These are phyloP conservation scores for Chlamydotis undulata DNA, from an alignment of 2,113 vertebrate species.

Conservation along the genomic window DNA sequence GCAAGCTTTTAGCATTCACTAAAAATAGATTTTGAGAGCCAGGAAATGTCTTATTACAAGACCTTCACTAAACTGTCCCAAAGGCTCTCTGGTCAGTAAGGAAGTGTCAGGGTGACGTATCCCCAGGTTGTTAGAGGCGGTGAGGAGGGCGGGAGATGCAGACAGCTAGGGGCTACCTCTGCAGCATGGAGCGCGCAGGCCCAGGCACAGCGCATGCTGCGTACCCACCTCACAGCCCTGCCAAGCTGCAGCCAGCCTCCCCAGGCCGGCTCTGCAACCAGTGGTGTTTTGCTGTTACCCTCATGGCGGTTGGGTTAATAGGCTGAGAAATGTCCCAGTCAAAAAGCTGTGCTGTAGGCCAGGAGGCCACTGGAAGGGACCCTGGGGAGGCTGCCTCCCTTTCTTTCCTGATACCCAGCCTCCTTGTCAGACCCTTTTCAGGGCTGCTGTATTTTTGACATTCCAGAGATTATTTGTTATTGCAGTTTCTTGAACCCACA, in stretches of 20 bases:
- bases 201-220: fast-evolving
- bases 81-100: background rate
- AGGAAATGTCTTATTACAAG: background rate
- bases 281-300: background rate
- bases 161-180: background rate
- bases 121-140: background rate
- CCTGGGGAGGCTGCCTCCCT: background rate
- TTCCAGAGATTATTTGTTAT: background rate
- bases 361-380: background rate
- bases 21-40: background rate
- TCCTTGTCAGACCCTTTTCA: background rate
- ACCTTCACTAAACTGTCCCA: background rate
- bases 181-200: fast-evolving
- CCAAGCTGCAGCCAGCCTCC: fast-evolving
- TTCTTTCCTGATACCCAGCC: background rate
- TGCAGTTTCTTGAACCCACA: background rate
- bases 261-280: fast-evolving
- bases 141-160: background rate
- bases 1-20: background rate
- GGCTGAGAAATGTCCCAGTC: background rate
- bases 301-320: background rate
- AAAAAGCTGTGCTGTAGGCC: background rate
- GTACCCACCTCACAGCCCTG: fast-evolving
- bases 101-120: background rate
- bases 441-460: background rate